Evolutionary conservation across 2,888 invertebrate species (phyloP), one percentile per base, ranked within the genome.

Genomic region (Melieria picta): DNA sequence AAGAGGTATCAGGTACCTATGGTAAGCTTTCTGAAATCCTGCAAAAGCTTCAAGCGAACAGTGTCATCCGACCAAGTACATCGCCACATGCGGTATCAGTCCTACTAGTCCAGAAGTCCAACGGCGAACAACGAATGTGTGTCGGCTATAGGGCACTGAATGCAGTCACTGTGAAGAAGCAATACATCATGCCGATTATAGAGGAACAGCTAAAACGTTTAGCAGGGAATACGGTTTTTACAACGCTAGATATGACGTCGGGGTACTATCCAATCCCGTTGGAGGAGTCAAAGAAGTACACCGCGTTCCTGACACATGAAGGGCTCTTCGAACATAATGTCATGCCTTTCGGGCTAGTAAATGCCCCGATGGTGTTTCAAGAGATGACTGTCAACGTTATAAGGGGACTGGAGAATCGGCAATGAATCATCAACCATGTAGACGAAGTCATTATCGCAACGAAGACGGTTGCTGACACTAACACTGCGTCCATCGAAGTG

Each of bases 331-430:
- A 85, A 75, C 83, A 79, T 65, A 66, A 74, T 5, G 65, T 77
- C 0, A 80, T 85, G 81, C 81, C 83, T 3, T 86, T 85, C 72
- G 84, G 84, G 1, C 72, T 84, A 5, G 63, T 77, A 3, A 84
- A 84, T 65, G 82, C 82, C 1, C 82, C 82, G 7, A 75, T 77
- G 43, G 78, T 79, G 30, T 86, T 84, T 74, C 83, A 83, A 69
- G 73, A 80, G 46, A 71, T 80, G 62, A 80, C 83, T n/a, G 63
- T 64, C 3, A 43, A 66, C 11, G 45, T 74, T 50, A 74, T 73
- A 42, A 56, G 64, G n/a, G 60, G 48, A 3, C 42, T 72, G 11
- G 48, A 66, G 10, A 4, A 72, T 46, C 63, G 65, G 5, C 64
- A 61, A 9, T 65, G 57, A n/a, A 43, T 72, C 4, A 66, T 74